Percentiles rank a stretch among this genome's conserved stretches.
Conservation (phyloP, 2,797 vertebrate genomes). For the Sebastes glaucus region DNA sequence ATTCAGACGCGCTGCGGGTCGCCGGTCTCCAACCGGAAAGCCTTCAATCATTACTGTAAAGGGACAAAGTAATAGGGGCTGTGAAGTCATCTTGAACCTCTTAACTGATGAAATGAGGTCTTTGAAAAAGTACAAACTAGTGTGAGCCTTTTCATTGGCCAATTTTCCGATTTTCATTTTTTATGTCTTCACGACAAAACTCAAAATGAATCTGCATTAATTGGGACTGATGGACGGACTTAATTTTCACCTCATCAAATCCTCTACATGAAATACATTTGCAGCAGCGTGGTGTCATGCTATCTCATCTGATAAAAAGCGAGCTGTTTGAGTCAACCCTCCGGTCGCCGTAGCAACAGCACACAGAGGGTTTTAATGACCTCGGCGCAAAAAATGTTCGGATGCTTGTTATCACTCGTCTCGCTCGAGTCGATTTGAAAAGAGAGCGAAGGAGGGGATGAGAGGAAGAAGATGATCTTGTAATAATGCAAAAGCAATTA, state of each 20-base stretch:
- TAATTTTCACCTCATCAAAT: neutral
- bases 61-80: neutral
- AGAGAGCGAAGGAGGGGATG: neutral
- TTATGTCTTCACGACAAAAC: neutral
- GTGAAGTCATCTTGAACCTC: neutral
- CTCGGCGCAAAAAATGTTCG: neutral
- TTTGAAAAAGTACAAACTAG: neutral
- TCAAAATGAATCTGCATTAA: neutral
- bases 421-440: neutral
- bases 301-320: conserved; percentile 2
- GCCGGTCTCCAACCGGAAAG: neutral
- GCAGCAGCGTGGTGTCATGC: neutral
- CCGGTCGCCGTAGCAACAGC: conserved; percentile 50
- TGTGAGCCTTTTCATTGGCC: neutral
- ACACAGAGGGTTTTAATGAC: conserved; percentile 4
- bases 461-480: neutral
- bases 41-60: neutral
- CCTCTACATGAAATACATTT: neutral
- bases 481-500: neutral
- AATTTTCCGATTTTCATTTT: neutral
- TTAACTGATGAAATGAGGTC: neutral
- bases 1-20: neutral
- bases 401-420: conserved; percentile 19
- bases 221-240: neutral
- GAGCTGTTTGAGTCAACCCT: conserved; percentile 1